Evolutionary conservation across 1,140 invertebrate species (phyloP).

Genomic region (Goniozus legneri): DNA sequence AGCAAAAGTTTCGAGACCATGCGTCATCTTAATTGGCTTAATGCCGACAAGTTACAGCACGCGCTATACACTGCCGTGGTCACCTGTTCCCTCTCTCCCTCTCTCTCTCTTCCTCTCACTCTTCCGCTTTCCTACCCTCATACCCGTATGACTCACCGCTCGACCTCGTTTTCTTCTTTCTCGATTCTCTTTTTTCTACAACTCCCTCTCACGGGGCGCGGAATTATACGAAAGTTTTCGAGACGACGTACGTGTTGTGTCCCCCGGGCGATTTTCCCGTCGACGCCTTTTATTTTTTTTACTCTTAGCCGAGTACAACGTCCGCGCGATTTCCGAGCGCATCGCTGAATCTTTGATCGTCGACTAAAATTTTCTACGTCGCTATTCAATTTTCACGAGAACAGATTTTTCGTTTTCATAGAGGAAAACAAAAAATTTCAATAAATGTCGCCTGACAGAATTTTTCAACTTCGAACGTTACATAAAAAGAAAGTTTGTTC

Average conservation of each 20-base stretch:
- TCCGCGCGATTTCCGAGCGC: too few relatives aligned
- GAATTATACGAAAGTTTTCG: slow-evolving; percentile 20
- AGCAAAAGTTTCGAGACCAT: slow-evolving; percentile 39
- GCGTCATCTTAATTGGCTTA: slow-evolving; percentile 50
- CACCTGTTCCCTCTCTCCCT: slow-evolving; percentile 1
- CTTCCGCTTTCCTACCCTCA: background rate
- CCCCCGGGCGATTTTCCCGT: slow-evolving; percentile 1
- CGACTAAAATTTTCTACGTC: too few relatives aligned
- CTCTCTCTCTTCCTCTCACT: background rate
- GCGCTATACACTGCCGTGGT: slow-evolving; percentile 10
- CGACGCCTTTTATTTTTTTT: too few relatives aligned
- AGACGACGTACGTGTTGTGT: slow-evolving; percentile 7
- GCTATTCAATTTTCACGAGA: too few relatives aligned
- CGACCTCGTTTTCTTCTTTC: background rate
- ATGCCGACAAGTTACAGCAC: slow-evolving; percentile 43
- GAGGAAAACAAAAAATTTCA: too few relatives aligned
- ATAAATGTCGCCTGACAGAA: too few relatives aligned
- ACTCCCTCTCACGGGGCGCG: slow-evolving; percentile 4
- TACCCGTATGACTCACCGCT: background rate
- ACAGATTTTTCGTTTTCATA: too few relatives aligned
- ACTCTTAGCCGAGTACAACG: too few relatives aligned
- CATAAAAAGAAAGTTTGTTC: too few relatives aligned
- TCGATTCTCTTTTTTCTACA: too few relatives aligned
- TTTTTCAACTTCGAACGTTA: too few relatives aligned
- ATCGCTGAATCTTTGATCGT: too few relatives aligned